Evolutionary conservation across 2,113 vertebrate species (phyloP), one percentile per base, ranked within the genome.

Genomic region (Semicossyphus pulcher): DNA sequence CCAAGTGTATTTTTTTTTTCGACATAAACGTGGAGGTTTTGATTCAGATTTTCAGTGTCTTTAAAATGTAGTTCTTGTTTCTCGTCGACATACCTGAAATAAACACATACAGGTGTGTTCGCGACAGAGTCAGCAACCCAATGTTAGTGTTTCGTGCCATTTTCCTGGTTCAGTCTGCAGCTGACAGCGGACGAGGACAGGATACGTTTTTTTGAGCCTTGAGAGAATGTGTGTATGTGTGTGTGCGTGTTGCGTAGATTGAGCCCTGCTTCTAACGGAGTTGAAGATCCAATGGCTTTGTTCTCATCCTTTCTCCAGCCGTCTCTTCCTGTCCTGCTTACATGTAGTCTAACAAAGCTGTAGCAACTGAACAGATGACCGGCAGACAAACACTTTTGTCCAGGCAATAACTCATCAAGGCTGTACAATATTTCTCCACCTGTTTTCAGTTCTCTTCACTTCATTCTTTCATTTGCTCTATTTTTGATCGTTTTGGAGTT

Each of bases 401-500:
- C 92, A 91, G 93, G 93, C 92, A 93, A 89, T 92, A 93, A 94
- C 83, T 90, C 78, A 84, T 87, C 74, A 78, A 93, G 94, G 92
- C 90, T 94, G 94, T 94, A 94, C 93, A 90, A 94, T 95, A 93
- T 91, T 94, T 91, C 74, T 69, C 58, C 56, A 58, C 23, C 20
- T 86, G 36, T 79, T 78, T 64, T 82, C 52, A 59, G 41, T 85
- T 86, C 41, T 44, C 36, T 86, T 77, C 42, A 31, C 25, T 56
- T 18, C 60, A 61, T 64, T 86, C 28, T 81, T 81, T 85, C 51
- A 80, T 85, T 86, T 86, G 67, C 63, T 81, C 51, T 71, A 25
- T 67, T 89, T 93, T 93, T 88, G 92, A 92, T 92, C 87, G 91
- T 94, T 96, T 95, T 95, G 93, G 94, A 95, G 93, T 96, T 96